These are phyloP conservation scores for Squalus acanthias DNA, from an alignment of 2,797 vertebrate genomes.

Conservation along the genomic window DNA sequence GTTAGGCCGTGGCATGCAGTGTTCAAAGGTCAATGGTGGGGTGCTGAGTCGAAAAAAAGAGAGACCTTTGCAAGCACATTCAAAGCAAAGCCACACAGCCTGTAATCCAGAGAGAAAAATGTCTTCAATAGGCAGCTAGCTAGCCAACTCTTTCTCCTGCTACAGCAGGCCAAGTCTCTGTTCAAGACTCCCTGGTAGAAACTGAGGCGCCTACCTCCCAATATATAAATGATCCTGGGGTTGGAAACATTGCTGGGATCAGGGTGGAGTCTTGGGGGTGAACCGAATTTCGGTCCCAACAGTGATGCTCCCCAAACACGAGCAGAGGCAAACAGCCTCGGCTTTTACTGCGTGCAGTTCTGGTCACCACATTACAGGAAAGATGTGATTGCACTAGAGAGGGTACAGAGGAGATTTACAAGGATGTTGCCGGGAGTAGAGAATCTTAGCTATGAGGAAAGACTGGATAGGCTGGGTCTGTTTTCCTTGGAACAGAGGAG, in stretches of 20 bases:
- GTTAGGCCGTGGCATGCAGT: not conserved
- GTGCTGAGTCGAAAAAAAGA: not conserved
- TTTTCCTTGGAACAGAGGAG: no score
- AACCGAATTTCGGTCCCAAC: no score
- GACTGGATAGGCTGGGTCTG: no score
- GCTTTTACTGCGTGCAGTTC: no score
- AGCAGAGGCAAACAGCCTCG: not conserved
- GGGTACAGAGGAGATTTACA: no score
- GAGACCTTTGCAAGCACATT: not conserved
- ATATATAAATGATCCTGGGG: not conserved
- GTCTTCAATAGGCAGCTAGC: not conserved
- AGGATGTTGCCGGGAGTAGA: no score
- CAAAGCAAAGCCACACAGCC: no score
- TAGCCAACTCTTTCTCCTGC: not conserved
- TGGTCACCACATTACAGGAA: no score
- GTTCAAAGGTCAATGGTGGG: not conserved
- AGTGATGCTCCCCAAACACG: not conserved
- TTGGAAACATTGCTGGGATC: not conserved
- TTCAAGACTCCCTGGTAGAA: not conserved
- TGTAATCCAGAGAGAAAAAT: not conserved
- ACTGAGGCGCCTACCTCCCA: not conserved
- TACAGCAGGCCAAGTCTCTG: not conserved
- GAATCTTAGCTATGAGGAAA: no score
- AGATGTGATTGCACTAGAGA: no score
- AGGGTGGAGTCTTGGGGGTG: not conserved